Evolutionary conservation across 2,888 invertebrate genomes (phyloP), one percentile per base, ranked within the genome.

Genomic region (Phalera bucephala): DNA sequence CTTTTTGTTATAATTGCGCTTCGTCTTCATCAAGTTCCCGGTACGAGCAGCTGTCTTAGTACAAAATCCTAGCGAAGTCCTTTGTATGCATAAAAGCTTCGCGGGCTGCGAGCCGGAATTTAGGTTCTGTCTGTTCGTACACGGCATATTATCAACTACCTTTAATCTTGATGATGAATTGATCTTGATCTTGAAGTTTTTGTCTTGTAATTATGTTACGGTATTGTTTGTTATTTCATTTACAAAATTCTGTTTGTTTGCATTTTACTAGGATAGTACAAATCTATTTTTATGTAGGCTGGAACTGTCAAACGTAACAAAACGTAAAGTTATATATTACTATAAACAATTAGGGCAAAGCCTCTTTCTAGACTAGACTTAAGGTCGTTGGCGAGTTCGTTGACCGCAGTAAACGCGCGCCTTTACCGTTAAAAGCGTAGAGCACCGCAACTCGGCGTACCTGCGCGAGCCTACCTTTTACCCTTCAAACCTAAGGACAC

Each of bases 351-450:
- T 84, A 64, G 86, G 78, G 52, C 78, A 72, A 67, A 77, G 76
- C 80, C 71, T 83, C 78, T 76, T 75, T 81, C 72, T 84, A 82
- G 80, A 78, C 77, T 67, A 69, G 63, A 62, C 61, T 69, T 75
- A 79, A 79, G 76, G 79, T 78, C 76, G 74, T 56, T 45, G 68
- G 41, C 23, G 71, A 66, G 84, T 73, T 87, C 88, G 73, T 80
- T 82, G 80, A 84, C 85, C 90, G 82, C 69, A 52, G 65, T 36
- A 67, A 70, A 69, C 72, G 73, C 67, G 72, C 69, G 70, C 64
- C 72, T 69, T 60, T 76, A 76, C 85, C 83, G 83, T 85, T 84
- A 85, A 57, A 64, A 62, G 62, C 60, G 66, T 69, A 64, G 58
- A 59, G 65, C 48, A 65, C 61, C 42, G 47, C 40, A 48, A 39